These are phyloP conservation scores for Cynopterus brachyotis DNA, from an alignment of 2,113 vertebrate genomes.

Conservation along the genomic window DNA sequence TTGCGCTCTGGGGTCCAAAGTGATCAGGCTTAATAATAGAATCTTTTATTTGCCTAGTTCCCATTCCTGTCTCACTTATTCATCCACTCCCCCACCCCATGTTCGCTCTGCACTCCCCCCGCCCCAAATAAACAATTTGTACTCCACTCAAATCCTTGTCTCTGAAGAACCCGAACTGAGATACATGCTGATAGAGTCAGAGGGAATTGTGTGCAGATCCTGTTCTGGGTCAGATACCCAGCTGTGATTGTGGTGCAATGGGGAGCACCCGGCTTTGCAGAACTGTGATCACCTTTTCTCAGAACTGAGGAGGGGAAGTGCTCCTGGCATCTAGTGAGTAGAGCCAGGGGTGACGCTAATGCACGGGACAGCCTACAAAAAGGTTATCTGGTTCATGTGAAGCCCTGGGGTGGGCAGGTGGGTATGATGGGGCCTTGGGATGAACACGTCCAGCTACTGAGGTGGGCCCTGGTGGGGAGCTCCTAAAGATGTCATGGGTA, in stretches of 20 bases:
- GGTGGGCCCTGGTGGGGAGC: neutral
- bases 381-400: neutral
- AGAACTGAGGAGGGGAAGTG: neutral
- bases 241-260: accelerated
- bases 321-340: neutral
- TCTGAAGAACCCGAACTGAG: neutral
- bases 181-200: neutral
- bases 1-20: too few relatives aligned
- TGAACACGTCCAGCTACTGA: neutral
- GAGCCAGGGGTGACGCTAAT: neutral
- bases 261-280: neutral
- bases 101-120: neutral
- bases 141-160: neutral
- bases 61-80: neutral
- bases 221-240: neutral
- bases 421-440: neutral
- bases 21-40: neutral
- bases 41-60: neutral
- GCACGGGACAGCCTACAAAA: neutral
- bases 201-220: neutral
- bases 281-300: neutral
- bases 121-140: neutral
- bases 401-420: too few relatives aligned
- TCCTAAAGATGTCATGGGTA: neutral
- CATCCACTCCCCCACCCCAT: accelerated